Evolutionary conservation across 2,888 invertebrate species (phyloP), one percentile per base, ranked within the genome.

Genomic region (Fissipunctia ypsillon): DNA sequence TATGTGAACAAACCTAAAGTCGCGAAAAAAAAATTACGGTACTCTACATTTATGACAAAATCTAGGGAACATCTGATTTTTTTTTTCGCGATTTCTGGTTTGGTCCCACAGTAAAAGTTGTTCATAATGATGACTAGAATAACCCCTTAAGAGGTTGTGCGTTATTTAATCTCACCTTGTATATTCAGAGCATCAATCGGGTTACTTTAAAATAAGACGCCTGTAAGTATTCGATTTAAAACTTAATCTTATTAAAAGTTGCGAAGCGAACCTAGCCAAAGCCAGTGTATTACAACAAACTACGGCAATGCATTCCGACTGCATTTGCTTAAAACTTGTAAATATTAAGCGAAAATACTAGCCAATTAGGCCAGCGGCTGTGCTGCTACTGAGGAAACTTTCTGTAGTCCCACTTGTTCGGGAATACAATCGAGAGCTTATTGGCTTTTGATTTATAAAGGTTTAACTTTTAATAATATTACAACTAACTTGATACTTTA

Each of bases 361-460:
- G 90, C 95, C 95, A 95, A 95, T 95, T 95, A 95, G 92, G 90
- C 91, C 88, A 88, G 90, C 90, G 89, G 90, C 90, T 88, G 91
- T 90, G 90, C 91, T 90, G 90, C 91, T 87, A 88, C 88, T 89
- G 82, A 88, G 84, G 86, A 88, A 94, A 94, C 87, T 94, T 94
- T 93, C 88, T 88, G 84, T 80, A 90, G 87, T 86, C 81, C 85
- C 81, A 85, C 91, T 91, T 89, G 90, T 89, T 89, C 88, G 80
- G 82, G 87, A 91, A 91, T 90, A 91, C 90, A 90, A 91, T 91
- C 86, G 89, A 91, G 89, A 89, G 91, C 89, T 91, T 93, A 94
- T 93, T 93, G 91, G 90, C 88, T 91, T 92, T 90, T 91, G 88
- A 92, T 93, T 93, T 90, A 88, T 88, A 90, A 85, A 89, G 88